Evolutionary conservation across 2,113 vertebrate genomes (phyloP), one percentile per base, ranked within the genome.

Genomic region (Phrynosoma blainvillii): DNA sequence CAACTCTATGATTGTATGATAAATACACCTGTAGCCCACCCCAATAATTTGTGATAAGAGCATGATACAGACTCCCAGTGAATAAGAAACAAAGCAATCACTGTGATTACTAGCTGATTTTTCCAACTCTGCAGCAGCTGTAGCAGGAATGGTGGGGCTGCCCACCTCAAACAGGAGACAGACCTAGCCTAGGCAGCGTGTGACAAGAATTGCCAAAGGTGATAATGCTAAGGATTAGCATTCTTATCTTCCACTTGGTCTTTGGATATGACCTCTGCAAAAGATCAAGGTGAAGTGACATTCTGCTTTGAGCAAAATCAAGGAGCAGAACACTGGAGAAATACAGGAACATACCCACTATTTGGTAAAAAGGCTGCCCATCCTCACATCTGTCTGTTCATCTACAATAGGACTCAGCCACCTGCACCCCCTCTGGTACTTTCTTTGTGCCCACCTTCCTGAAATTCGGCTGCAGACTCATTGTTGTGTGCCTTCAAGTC

Each of bases 191-290:
- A 12, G 54, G 16, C 32, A 2, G 86, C 66, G 0, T 11, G 87
- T 66, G 86, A 30, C 73, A 52, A 3, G 80, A 88, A 20, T 73
- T 87, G 82, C 71, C 66, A 4, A 9, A 91, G 87, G 89, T 88
- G 89, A 59, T 78, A 79, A 88, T 88, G 90, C 77, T 85, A 75
- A 1, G 56, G 86, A 77, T 89, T 56, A 73, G 59, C 66, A 47
- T 76, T 80, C 0, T n/a, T 10, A 18, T 32, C 21, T 78, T 82
- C 73, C 32, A n/a, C 68, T 2, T 0, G 12, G 66, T 20, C 54
- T 18, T 75, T 54, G 27, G 2, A 13, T 1, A 2, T 2, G 16
- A 1, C 27, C 83, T 68, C 54, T 14, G 52, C 80, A 52, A 73
- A 87, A 86, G 85, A n/a, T 56, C 14, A 82, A 92, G 76, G 68